These are phyloP conservation scores for Gymnarchus niloticus DNA, from an alignment of 2,113 vertebrate species.

Conservation along the genomic window DNA sequence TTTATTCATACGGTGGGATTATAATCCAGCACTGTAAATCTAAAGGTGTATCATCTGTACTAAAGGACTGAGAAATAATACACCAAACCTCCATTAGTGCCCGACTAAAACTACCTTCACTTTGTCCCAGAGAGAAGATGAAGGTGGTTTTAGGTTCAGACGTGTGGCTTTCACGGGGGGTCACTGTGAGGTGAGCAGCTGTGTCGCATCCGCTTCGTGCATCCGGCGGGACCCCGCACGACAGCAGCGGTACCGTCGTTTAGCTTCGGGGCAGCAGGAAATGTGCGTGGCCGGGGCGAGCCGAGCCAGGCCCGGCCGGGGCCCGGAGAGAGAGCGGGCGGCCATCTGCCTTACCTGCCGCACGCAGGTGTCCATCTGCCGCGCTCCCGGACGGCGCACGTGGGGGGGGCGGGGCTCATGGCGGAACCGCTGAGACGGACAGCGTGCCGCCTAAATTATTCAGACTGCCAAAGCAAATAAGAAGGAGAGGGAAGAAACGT, in stretches of 20 bases:
- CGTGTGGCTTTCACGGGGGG: conserved; percentile 27
- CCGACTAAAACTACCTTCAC: no score
- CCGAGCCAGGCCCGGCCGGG: conserved; percentile 42
- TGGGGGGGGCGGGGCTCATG: conserved; percentile 58
- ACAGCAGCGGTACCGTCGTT: conserved; percentile 1
- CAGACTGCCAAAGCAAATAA: conserved; percentile 66
- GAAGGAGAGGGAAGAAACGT: neutral
- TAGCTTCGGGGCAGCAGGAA: conserved; percentile 55
- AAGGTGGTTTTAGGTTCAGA: neutral
- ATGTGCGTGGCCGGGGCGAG: conserved; percentile 74
- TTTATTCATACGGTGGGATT: neutral
- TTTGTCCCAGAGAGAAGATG: neutral
- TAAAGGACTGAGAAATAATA: no score
- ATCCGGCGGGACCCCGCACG: neutral
- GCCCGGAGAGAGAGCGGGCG: conserved; percentile 61
- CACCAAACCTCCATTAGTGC: no score
- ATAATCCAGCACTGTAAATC: neutral
- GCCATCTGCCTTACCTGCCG: conserved; percentile 84
- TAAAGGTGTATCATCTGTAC: neutral
- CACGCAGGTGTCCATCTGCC: conserved; percentile 75
- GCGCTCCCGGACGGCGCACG: conserved; percentile 61
- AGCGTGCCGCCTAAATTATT: conserved; percentile 72
- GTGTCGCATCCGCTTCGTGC: neutral
- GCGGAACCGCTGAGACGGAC: conserved; percentile 47
- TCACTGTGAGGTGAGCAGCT: neutral